Base-by-base conservation (phyloP, 2,113 vertebrate genomes). In the Neotragus pygmaeus region DNA sequence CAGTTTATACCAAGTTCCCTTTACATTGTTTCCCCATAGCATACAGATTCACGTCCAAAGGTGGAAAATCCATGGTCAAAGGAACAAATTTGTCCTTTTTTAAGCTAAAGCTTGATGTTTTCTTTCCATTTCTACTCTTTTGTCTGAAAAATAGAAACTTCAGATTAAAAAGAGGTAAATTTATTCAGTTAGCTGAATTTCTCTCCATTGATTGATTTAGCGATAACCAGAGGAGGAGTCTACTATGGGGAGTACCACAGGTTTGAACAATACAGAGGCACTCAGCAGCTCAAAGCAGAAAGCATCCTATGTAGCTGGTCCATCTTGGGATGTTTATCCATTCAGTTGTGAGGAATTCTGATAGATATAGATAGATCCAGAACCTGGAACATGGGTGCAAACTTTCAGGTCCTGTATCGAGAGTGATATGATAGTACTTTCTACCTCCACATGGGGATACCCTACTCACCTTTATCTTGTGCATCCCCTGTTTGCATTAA, bases 221-320 rank as follows among this genome's bases (percentile, higher is more conserved):
- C 55, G 49, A 53, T 85, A 21, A 60, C 1, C n/a, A n/a, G 2
- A 33, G 28, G 51, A 86, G 87, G 11, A 39, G 16, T 51, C 36
- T 49, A 15, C 39, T 33, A 1, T 64, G 7, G 13, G 0, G 60
- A 2, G 2, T 36, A 33, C 0, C 49, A 11, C 11, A 87, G 5
- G 49, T n/a, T 64, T 13, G 3, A 39, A 57, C 39, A 80, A 30
- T 3, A 25, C n/a, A 33, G 11, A 87, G 80, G 14, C 8, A 14
- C 2, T 47, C 11, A 6, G 6, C 19, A 82, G 89, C 62, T 64
- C 51, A 53, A 19, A 87, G 51, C 25, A 78, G 36, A 17, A 47
- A 77, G 84, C 9, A 6, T n/a, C n/a, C 17, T 6, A 1, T 9
- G 3, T 15, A 11, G 25, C 47, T 81, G 12, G 14, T 89, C 15